These are phyloP conservation scores for Drosophila lowei DNA, from an alignment of 1,140 invertebrate species.

Conservation along the genomic window DNA sequence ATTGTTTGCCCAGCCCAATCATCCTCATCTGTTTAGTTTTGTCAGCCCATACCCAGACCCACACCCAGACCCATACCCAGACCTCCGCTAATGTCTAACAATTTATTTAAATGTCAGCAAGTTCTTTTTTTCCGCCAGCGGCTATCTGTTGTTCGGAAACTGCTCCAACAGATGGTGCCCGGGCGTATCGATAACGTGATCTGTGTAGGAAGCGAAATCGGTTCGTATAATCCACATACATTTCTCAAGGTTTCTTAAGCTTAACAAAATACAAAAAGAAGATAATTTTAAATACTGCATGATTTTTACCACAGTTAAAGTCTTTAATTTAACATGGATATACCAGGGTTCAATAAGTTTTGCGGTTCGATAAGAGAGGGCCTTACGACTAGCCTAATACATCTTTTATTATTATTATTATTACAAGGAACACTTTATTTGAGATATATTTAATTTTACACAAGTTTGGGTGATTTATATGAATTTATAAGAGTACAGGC, in stretches of 20 bases:
- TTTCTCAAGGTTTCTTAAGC: background rate
- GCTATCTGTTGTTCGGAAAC: constrained; percentile 25
- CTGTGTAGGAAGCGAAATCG: background rate
- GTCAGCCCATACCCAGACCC: constrained; percentile 25
- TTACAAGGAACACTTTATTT: no score
- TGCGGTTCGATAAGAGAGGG: no score
- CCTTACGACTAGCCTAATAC: no score
- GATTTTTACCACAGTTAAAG: no score
- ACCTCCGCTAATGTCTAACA: constrained; percentile 59
- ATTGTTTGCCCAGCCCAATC: constrained; percentile 38
- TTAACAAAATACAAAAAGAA: background rate
- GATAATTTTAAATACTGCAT: background rate
- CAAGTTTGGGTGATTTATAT: no score
- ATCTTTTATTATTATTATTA: no score
- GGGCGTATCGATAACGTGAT: constrained; percentile 45
- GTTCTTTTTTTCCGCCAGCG: constrained; percentile 59
- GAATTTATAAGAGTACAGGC: no score
- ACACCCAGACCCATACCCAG: constrained; percentile 23
- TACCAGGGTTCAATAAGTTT: no score
- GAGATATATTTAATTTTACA: no score
- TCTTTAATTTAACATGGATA: no score
- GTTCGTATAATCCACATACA: background rate
- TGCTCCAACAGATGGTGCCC: constrained; percentile 38
- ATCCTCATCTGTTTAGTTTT: constrained; percentile 66
- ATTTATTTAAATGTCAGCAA: constrained; percentile 80